Base-by-base conservation (phyloP, 2,113 vertebrate species). In the Platysteira castanea region DNA sequence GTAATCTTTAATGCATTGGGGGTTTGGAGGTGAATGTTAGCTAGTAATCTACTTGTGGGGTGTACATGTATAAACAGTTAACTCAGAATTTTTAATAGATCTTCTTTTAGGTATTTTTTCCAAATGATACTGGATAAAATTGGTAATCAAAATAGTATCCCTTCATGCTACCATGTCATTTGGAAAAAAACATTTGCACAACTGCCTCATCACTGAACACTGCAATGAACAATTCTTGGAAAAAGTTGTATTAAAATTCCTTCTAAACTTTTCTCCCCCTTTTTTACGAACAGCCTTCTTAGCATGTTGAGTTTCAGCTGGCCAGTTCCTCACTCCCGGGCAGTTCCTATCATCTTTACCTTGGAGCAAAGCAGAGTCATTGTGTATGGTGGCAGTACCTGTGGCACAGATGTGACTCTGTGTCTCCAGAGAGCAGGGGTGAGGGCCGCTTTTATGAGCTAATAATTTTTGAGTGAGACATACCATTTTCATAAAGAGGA, bases 301-400 rank as follows among this genome's bases (percentile, higher is more conserved):
- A 81, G 5, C 23, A 33, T 22, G 39, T 54, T 1, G 2, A 31
- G 16, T 64, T 87, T 70, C 60, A 78, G 9, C 21, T 70, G 59
- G 13, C 17, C 52, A 9, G 15, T 50, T 93, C 47, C 54, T 61
- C 41, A 17, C 27, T 37, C 16, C 44, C 0, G 0, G 47, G 30
- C 10, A 20, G 23, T 24, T 68, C 31, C 65, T 20, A 5, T 8
- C 35, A 14, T 8, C 13, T 73, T 54, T 19, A 44, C 63, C 30
- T 56, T 31, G 49, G 47, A 60, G 31, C 5, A 47, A 84, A 89
- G 64, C 16, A 61, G n/a, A 81, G 28, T 24, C 2, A 1, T 8
- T 6, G 1, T 19, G 35, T 44, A 4, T 16, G 4, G 1, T 1
- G 13, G 28, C 11, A 53, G 22, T 24, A 53, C 50, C n/a, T 65